A percentile compares a stretch with the other conserved stretches of the same genome.
Conservation (phyloP, 2,888 invertebrate genomes). For the Drosophila emarginata region DNA sequence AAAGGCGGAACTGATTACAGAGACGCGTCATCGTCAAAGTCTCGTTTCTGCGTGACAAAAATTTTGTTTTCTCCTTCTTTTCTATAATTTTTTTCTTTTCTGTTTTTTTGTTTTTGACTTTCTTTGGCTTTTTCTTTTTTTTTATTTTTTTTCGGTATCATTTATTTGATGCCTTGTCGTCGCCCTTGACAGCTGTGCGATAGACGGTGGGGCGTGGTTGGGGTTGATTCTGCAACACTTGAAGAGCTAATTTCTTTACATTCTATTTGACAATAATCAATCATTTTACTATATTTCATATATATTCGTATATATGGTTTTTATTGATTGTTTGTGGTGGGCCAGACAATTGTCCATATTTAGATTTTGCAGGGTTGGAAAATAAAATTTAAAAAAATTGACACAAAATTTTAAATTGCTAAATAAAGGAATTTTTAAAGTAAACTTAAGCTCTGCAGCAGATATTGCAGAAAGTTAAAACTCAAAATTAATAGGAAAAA, state of each 20-base stretch:
- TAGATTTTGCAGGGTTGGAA: not conserved
- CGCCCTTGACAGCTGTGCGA: constrained; percentile 65
- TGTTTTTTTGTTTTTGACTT: constrained; percentile 31
- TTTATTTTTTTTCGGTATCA: constrained; percentile 53
- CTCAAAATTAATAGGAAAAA: too few relatives aligned
- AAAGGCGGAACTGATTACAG: constrained; percentile 73
- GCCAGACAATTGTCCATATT: constrained; percentile 1
- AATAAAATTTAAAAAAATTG: not conserved
- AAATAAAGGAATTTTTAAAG: too few relatives aligned
- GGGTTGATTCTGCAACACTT: constrained; percentile 35
- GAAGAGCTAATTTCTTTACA: constrained; percentile 54
- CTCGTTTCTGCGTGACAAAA: constrained; percentile 69
- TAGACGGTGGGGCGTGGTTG: constrained; percentile 27
- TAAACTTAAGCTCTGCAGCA: too few relatives aligned
- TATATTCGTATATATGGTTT: constrained; percentile 16
- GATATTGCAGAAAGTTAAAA: too few relatives aligned
- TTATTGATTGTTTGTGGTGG: constrained; percentile 6
- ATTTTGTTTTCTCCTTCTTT: constrained; percentile 35
- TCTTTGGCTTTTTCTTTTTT: constrained; percentile 9
- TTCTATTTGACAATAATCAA: constrained; percentile 60
- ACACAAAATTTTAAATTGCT: too few relatives aligned
- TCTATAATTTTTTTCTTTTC: constrained; percentile 17
- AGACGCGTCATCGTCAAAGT: constrained; percentile 44
- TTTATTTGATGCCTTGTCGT: constrained; percentile 61
- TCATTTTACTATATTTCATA: constrained; percentile 48